Evolutionary conservation across 1,140 invertebrate genomes (phyloP), one percentile per base, ranked within the genome.

Genomic region (Saccostrea glomerata): DNA sequence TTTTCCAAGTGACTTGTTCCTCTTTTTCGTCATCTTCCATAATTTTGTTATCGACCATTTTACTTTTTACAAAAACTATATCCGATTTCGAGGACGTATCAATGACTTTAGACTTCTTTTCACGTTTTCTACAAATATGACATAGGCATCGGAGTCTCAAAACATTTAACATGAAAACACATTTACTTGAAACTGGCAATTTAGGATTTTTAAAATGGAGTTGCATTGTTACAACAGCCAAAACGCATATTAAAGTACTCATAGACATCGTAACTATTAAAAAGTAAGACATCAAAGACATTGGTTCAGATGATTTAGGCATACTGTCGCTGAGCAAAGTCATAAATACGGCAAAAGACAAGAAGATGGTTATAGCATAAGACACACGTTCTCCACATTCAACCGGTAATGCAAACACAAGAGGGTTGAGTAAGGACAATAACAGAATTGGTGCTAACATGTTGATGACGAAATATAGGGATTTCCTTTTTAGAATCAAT

Each of bases 361-460:
- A 85, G 36, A 93, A 92, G 17, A 93, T 92, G 1, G 92, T 93
- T n/a, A 93, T 89, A 17, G 90, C 89, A 54, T 92, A 90, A 5
- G 88, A 92, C 3, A 93, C 90, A 82, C 93, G 93, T 70, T 93
- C 92, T 7, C 91, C 92, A 55, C 82, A 86, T 15, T 90, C 89
- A 85, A 90, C 90, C 1, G 92, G 92, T 13, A 93, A 40, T 55
- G 89, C 82, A 86, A 93, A 93, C 6, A 87, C 90, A 17, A 92
- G 90, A n/a, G 92, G 85, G 17, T 90, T 91, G 12, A 93, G 87
- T 20, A 92, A 70, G 73, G 86, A 93, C 25, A 93, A 77, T 2
- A 93, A 55, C 30, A 93, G 83, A 9, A 90, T 89, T 6, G 92
- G 92, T 2, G 90, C 85, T 15, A 93, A 89, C 15, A 93, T 86